These are phyloP conservation scores for Cariama cristata DNA, from an alignment of 2,113 vertebrate species.

Conservation along the genomic window DNA sequence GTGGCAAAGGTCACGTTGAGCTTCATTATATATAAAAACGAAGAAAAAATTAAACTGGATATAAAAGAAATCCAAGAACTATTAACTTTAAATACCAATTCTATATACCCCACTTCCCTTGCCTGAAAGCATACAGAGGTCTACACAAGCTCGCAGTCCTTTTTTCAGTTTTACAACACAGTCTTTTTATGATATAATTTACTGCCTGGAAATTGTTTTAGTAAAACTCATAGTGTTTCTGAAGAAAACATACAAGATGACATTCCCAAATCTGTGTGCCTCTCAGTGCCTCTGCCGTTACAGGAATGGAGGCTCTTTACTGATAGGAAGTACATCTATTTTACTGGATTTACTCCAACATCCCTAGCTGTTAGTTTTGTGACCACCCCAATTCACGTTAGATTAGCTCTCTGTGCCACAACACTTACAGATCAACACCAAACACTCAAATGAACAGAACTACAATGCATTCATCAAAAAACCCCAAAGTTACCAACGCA, in stretches of 20 bases:
- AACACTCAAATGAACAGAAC: not conserved
- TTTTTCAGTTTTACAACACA: not conserved
- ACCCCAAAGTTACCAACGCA: not conserved
- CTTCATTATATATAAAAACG: not conserved
- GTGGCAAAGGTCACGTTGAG: not conserved
- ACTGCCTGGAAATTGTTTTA: not conserved
- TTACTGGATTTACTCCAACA: conserved; percentile 15
- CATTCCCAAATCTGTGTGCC: not conserved
- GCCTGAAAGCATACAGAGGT: not conserved
- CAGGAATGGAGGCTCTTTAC: not conserved
- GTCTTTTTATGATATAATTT: not conserved
- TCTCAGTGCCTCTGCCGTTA: not conserved
- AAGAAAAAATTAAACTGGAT: not conserved
- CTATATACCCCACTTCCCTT: not conserved
- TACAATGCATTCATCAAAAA: not conserved
- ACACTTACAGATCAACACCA: not conserved
- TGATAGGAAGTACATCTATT: conserved; percentile 17
- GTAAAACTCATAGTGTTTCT: not conserved
- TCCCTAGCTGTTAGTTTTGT: not conserved
- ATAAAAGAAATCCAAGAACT: not conserved
- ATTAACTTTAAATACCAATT: not conserved
- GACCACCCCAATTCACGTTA: not conserved
- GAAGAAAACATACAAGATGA: not conserved
- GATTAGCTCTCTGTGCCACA: not conserved
- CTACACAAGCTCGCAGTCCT: not conserved